Evolutionary conservation across 2,797 vertebrate species (phyloP).

Genomic region (Calcarius lapponicus): DNA sequence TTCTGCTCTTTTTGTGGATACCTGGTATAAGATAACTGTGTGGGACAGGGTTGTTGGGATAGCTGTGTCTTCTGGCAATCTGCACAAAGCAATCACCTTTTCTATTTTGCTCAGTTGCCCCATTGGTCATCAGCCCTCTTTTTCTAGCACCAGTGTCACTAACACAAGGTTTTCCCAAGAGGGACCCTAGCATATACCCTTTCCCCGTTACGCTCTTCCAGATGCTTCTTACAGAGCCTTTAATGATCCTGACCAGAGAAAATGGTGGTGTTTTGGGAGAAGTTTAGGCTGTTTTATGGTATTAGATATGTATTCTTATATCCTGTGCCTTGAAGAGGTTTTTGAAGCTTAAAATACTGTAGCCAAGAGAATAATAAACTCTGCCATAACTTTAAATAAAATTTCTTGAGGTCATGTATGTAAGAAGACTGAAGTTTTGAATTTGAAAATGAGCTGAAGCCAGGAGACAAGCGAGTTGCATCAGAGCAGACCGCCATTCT

Average conservation of each 20-base stretch:
- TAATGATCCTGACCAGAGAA: not conserved
- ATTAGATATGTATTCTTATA: not conserved
- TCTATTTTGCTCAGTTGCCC: not conserved
- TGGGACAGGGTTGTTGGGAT: not conserved
- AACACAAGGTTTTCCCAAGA: not conserved
- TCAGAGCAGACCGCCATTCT: not conserved
- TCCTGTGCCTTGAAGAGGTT: not conserved
- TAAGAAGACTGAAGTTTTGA: not conserved
- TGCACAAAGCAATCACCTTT: not conserved
- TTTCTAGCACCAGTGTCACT: not conserved
- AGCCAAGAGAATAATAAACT: not conserved
- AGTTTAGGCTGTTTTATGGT: not conserved
- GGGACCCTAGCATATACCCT: not conserved
- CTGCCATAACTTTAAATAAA: not conserved
- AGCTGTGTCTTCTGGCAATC: not conserved
- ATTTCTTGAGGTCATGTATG: not conserved
- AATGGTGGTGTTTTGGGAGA: not conserved
- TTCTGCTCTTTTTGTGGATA: not conserved
- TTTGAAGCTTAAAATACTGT: not conserved
- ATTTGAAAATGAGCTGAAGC: not conserved
- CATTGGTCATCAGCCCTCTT: not conserved
- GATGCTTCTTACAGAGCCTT: not conserved
- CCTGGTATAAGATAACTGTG: too few relatives aligned
- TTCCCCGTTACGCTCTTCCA: not conserved
- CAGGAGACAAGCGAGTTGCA: not conserved